Evolutionary conservation across 2,113 vertebrate genomes (phyloP).

Genomic region (Tylochromis polylepis): DNA sequence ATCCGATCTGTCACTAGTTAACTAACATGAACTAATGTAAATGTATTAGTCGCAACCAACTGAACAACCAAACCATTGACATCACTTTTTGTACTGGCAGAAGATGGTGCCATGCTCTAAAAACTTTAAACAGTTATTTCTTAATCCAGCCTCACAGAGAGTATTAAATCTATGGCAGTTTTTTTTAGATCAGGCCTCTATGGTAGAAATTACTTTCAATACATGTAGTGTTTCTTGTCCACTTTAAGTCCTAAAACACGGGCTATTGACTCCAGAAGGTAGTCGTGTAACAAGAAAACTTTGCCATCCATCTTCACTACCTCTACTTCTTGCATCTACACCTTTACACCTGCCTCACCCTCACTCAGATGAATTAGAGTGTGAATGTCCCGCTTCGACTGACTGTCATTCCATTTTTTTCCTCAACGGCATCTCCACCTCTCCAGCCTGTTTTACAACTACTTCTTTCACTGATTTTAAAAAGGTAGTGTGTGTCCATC

Average conservation of each 20-base stretch:
- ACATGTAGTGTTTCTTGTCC: background rate
- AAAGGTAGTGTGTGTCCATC: background rate
- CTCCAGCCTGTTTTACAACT: background rate
- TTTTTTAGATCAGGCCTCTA: background rate
- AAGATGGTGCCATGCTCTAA: background rate
- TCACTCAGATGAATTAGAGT: background rate
- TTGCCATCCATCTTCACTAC: background rate
- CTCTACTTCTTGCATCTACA: too few relatives aligned
- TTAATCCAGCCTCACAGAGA: background rate
- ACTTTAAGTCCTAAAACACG: background rate
- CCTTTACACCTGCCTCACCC: too few relatives aligned
- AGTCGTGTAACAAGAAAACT: background rate
- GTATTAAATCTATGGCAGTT: accelerated
- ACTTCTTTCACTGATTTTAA: background rate
- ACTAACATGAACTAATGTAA: background rate
- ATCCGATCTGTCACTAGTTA: too few relatives aligned
- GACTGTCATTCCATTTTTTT: background rate
- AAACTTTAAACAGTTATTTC: background rate
- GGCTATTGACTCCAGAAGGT: background rate
- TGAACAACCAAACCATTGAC: background rate
- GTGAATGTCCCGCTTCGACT: background rate
- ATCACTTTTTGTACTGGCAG: background rate
- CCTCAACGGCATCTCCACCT: background rate
- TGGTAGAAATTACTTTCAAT: background rate
- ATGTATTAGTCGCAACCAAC: background rate